Base-by-base conservation (phyloP, 2,797 vertebrate species). In the Glossophaga mutica region DNA sequence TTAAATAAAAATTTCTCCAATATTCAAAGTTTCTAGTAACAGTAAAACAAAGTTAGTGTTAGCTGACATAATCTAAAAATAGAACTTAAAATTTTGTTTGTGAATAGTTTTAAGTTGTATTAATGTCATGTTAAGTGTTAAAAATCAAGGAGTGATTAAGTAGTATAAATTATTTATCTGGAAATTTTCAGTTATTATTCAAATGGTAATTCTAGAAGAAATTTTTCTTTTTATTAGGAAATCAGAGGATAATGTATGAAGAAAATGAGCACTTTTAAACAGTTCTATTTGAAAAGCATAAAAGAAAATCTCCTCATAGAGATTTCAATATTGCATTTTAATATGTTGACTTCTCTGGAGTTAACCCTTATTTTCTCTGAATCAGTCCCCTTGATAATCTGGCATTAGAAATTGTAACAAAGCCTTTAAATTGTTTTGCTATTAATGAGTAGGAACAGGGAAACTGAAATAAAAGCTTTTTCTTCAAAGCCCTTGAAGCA, bases 391-490 rank as follows among this genome's bases (percentile, higher is more conserved):
- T 89, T 92, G 32, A 73, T 77, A 89, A 82, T 93, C 68, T 91
- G 68, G 29, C 55, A 70, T 62, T 91, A 65, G 22, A 42, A 94
- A 44, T 65, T 93, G 4, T 52, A 89, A 37, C 29, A 87, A 94
- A 90, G 68, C 52, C 8, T 87, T 82, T 67, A 62, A 62, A 18
- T 39, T 79, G 32, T 37, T 90, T 83, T 34, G 4, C 18, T 84
- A 84, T 86, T 83, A 89, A 70, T 88, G 55, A 55, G 55, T 42
- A 93, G 2, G 4, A 67, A 91, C 5, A 21, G 94, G 55, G 15
- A 76, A 79, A 83, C 21, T 55, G 42, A 95, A 94, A 87, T 83
- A 89, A 96, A 94, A 91, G 22, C 14, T 94, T 96, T 59, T 96
- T 85, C 81, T 91, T 93, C 29, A 94, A 37, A 94, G 34, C 8